phyloP scores from a whole-genome alignment of 2,113 vertebrate genomes.

The Chloroceryle aenea region DNA sequence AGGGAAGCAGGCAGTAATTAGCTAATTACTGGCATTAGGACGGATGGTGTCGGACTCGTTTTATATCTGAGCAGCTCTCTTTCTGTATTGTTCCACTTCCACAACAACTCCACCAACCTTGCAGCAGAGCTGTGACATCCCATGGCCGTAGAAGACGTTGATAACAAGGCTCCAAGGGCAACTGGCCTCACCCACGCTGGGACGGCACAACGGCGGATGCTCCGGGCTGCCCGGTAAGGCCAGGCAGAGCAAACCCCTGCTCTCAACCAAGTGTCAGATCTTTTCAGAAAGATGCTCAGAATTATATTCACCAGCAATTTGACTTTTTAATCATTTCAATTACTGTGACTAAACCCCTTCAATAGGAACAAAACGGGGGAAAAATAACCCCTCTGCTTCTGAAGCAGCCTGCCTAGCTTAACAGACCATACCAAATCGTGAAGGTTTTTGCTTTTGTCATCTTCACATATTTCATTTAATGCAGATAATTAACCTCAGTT shows the following conservation, averaged over 20 bases:
- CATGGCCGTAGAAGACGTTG: not conserved
- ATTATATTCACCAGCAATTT: slow-evolving; percentile 42
- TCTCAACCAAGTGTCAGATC: not conserved
- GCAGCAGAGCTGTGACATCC: not conserved
- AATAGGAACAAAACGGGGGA: slow-evolving; percentile 38
- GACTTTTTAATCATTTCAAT: slow-evolving; percentile 73
- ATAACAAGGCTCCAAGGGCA: not conserved
- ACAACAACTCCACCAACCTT: not conserved
- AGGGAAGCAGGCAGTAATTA: not conserved
- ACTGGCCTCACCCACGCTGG: fast-evolving
- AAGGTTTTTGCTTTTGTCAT: slow-evolving; percentile 61
- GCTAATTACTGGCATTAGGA: not conserved
- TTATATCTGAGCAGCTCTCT: not conserved
- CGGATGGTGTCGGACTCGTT: not conserved
- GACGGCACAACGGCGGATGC: not conserved
- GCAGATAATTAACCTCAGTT: slow-evolving; percentile 73
- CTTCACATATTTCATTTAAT: slow-evolving; percentile 65
- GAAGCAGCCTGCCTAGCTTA: slow-evolving; percentile 51
- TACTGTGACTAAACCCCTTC: slow-evolving; percentile 71
- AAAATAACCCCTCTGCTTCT: slow-evolving; percentile 54
- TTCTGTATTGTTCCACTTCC: not conserved
- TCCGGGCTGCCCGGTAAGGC: fast-evolving
- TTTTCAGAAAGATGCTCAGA: slow-evolving; percentile 26
- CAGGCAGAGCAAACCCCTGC: not conserved
- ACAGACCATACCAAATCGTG: slow-evolving; percentile 57